Conservation (phyloP, 2,888 invertebrate species). For the Scaptodrosophila latifasciaeformis region DNA sequence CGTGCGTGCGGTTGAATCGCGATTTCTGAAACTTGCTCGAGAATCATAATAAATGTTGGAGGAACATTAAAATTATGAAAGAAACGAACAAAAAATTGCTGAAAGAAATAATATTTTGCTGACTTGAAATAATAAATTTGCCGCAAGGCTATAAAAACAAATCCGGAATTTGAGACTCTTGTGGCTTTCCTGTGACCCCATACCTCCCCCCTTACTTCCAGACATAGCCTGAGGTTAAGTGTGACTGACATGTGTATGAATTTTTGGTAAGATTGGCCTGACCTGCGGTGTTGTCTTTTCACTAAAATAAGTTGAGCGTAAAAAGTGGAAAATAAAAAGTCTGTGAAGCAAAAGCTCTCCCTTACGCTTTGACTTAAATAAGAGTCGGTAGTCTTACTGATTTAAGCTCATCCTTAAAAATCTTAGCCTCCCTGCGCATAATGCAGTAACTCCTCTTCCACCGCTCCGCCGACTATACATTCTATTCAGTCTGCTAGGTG, state of each 20-base stretch:
- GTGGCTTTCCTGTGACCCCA: slow-evolving; percentile 25
- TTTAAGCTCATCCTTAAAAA: too few relatives aligned
- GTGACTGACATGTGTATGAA: slow-evolving; percentile 62
- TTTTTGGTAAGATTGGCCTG: slow-evolving; percentile 46
- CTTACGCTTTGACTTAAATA: too few relatives aligned
- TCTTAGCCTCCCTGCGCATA: too few relatives aligned
- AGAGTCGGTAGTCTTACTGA: too few relatives aligned
- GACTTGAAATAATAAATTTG: slow-evolving; percentile 58
- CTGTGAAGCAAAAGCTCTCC: too few relatives aligned
- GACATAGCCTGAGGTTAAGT: slow-evolving; percentile 53
- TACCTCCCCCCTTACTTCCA: slow-evolving; percentile 14
- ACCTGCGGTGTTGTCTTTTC: slow-evolving; percentile 34
- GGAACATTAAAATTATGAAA: slow-evolving; percentile 51
- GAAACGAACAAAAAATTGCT: slow-evolving; percentile 24
- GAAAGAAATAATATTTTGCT: slow-evolving; percentile 43
- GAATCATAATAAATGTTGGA: slow-evolving; percentile 59
- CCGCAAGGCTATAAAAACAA: slow-evolving; percentile 58
- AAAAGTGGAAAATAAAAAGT: slow-evolving; percentile 50
- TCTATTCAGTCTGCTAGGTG: too few relatives aligned
- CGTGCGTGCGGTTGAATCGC: slow-evolving; percentile 52
- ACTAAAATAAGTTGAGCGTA: slow-evolving; percentile 52
- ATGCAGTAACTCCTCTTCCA: too few relatives aligned
- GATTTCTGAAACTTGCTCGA: slow-evolving; percentile 53
- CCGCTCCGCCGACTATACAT: too few relatives aligned
- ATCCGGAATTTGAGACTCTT: slow-evolving; percentile 39